Conservation (phyloP, 1,140 invertebrate species). For the Ylistrum balloti region DNA sequence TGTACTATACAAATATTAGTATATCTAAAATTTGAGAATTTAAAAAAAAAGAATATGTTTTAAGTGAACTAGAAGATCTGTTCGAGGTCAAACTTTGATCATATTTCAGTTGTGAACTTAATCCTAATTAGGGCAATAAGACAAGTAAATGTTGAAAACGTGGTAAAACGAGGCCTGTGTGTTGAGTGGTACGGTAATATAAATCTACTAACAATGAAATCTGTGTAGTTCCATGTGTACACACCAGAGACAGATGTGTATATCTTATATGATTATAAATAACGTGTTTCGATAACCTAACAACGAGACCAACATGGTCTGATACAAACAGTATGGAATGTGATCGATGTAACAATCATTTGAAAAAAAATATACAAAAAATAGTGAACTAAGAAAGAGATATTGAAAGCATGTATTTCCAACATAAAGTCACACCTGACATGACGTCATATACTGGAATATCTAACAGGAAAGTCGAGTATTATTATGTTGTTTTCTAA, state of each 20-base stretch:
- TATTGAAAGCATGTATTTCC: no score
- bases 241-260: not conserved
- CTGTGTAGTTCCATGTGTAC: not conserved
- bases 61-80: no score
- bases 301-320: not conserved
- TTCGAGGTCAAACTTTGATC: no score
- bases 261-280: not conserved
- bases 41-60: no score
- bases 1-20: no score
- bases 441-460: not conserved
- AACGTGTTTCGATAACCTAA: no score
- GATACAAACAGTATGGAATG: not conserved
- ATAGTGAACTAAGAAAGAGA: no score
- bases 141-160: not conserved
- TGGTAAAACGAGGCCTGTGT: not conserved
- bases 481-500: not conserved
- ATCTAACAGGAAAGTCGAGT: not conserved
- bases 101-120: not conserved
- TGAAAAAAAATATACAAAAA: not conserved
- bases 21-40: no score
- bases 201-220: conserved; percentile 27
- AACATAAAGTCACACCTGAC: not conserved
- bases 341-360: not conserved
- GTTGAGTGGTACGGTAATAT: not conserved
- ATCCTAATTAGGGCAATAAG: not conserved